Percentiles rank a stretch among this genome's conserved stretches.
Conservation (phyloP, 2,113 vertebrate genomes). For the Potamarius usumacintae region DNA sequence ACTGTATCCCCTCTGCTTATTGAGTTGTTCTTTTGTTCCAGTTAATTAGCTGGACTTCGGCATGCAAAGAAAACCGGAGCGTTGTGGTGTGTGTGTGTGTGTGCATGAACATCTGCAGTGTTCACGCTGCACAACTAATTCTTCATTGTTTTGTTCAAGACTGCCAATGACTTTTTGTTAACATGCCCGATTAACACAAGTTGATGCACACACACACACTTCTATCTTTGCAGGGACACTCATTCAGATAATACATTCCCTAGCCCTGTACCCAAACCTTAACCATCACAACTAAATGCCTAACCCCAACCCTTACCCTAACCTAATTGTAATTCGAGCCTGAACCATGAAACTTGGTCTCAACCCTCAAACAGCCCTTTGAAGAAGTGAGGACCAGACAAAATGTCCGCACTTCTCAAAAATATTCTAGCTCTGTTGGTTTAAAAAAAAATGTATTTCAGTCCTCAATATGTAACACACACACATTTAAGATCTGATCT, state of each 20-base stretch:
- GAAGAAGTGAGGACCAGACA: no score
- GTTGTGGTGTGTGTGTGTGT: constrained; percentile 28
- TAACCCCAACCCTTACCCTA: no score
- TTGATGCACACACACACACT: background rate
- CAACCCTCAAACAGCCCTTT: no score
- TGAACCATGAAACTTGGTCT: no score
- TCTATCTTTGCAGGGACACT: no score
- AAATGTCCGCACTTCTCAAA: no score
- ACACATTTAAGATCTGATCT: constrained; percentile 10
- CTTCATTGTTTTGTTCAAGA: constrained; percentile 26
- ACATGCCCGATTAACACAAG: constrained; percentile 23
- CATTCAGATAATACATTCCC: no score
- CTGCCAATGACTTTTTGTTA: constrained; percentile 36
- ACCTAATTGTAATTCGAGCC: no score
- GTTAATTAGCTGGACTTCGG: constrained; percentile 45
- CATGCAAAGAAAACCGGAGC: constrained; percentile 8
- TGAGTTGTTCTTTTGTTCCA: background rate
- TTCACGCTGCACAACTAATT: constrained; percentile 13
- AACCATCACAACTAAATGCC: no score
- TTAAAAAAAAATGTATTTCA: no score
- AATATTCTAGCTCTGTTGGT: no score
- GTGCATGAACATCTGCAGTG: background rate
- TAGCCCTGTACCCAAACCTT: no score
- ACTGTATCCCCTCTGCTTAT: constrained; percentile 8
- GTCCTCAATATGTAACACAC: background rate